Conservation (phyloP, 1,140 invertebrate genomes). For the Triops cancriformis region DNA sequence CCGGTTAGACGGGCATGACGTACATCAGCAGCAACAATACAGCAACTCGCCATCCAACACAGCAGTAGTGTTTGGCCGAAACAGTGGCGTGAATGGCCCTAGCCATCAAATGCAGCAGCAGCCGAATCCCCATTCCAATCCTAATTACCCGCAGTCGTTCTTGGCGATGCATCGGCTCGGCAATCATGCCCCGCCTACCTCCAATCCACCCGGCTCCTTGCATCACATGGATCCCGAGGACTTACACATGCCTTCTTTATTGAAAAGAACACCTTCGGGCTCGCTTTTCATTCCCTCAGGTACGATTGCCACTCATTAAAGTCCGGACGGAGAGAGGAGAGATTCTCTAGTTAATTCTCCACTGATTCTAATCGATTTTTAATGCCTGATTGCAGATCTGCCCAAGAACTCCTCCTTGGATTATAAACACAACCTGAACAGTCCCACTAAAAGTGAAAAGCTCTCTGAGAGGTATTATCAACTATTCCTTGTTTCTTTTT, state of each 20-base stretch:
- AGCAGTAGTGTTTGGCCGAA: background rate
- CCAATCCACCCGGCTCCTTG: conserved; percentile 11
- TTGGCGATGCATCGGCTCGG: conserved; percentile 19
- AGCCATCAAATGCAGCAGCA: conserved; percentile 9
- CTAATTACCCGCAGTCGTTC: conserved; percentile 11
- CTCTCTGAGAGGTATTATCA: conserved; percentile 58
- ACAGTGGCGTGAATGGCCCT: background rate
- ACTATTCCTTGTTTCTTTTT: too few species aligned
- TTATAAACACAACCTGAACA: conserved; percentile 75
- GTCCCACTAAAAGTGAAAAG: conserved; percentile 61
- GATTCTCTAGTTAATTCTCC: background rate
- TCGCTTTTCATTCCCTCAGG: conserved; percentile 20
- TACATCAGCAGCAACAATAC: conserved; percentile 4
- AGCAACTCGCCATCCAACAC: background rate
- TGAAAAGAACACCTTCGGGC: conserved; percentile 20
- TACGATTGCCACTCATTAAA: background rate
- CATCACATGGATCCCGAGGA: conserved; percentile 14
- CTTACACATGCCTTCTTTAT: conserved; percentile 14
- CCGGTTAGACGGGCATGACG: background rate
- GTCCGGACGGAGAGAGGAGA: background rate
- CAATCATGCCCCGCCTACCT: background rate
- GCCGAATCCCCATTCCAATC: background rate
- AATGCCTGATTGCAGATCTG: conserved; percentile 54
- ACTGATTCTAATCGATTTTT: background rate
- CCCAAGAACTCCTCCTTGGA: conserved; percentile 79